Percentiles rank a stretch among this genome's conserved stretches.
phyloP scores from a whole-genome alignment of 1,140 invertebrate species.

The Amphibalanus amphitrite region DNA sequence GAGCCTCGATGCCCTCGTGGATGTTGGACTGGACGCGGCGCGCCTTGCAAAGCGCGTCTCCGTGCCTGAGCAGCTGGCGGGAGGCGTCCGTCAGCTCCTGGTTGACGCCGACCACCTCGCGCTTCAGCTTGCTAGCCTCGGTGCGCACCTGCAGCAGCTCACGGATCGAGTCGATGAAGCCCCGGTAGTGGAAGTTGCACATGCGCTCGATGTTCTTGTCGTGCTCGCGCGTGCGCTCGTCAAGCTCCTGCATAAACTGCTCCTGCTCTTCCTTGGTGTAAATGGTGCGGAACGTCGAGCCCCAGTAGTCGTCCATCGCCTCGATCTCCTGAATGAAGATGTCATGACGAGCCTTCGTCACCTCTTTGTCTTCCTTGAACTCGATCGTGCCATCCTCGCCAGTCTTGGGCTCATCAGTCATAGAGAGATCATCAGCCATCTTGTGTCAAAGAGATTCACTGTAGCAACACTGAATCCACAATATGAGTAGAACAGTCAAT shows the following conservation, averaged over 20 bases:
- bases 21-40: constrained; percentile 3
- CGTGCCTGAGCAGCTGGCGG: not conserved
- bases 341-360: constrained; percentile 28
- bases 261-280: constrained; percentile 68
- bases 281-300: constrained; percentile 76
- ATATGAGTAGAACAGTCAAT: too few relatives aligned
- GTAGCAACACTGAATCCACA: too few relatives aligned
- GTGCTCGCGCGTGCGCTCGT: constrained; percentile 79
- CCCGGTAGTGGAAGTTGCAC: constrained; percentile 94
- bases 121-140: constrained; percentile 73
- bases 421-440: not conserved
- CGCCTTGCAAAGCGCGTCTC: not conserved
- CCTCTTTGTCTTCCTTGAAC: not conserved
- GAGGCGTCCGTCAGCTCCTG: constrained; percentile 1
- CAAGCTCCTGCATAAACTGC: constrained; percentile 73
- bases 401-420: too few relatives aligned
- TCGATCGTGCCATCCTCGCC: not conserved
- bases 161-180: constrained; percentile 93
- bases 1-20: not conserved
- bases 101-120: not conserved
- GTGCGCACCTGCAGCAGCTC: constrained; percentile 83
- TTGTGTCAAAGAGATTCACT: not conserved
- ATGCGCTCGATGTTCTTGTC: constrained; percentile 95
- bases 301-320: constrained; percentile 76
- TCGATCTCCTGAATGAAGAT: constrained; percentile 68